Base-by-base conservation (phyloP, 2,797 vertebrate species). In the Sebastes trivittatus region DNA sequence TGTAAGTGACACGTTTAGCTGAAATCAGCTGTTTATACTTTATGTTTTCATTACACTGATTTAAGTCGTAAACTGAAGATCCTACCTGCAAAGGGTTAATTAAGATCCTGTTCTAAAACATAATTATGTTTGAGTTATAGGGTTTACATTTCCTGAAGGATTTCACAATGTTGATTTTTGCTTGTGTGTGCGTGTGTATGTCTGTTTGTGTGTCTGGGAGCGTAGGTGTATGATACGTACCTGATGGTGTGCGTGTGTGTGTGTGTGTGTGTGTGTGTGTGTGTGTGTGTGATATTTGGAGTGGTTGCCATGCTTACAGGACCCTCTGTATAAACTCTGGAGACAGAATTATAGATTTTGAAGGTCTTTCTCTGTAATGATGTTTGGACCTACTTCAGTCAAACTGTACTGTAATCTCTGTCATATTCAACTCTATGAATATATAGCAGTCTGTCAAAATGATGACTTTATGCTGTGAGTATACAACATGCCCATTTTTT, bases 231-330 rank as follows among this genome's bases (percentile, higher is more conserved):
- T 65, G 46, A 60, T 72, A 60, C 16, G 23, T 68, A 78, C 77
- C 66, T 81, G 80, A 63, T 63, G 22, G 38, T 73, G 23, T 23
- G 23, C 23, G 68, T 56, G 72, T 18, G 29, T 25, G 81, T 69
- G 56, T 67, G 58, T 55, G 25, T 58, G 23, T 72, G 62, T 66
- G 70, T 56, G 72, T 36, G 29, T 59, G 81, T 69, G 56, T 71
- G 25, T 69, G 56, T 67, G 58, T 67, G 25, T 20, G 38, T 60
- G 34, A 73, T 69, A 81, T 83, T 70, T 85, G 61, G 58, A 81
- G 62, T 74, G 80, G 84, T 82, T 78, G 85, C 81, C 70, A 87
- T 89, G 84, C 86, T 84, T 72, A 84, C 85, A 11, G 83, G 66
- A 75, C 70, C 73, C 59, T 77, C 61, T 78, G 68, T 73, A 68